phyloP scores from a whole-genome alignment of 2,888 invertebrate genomes.

The Apamea monoglypha region DNA sequence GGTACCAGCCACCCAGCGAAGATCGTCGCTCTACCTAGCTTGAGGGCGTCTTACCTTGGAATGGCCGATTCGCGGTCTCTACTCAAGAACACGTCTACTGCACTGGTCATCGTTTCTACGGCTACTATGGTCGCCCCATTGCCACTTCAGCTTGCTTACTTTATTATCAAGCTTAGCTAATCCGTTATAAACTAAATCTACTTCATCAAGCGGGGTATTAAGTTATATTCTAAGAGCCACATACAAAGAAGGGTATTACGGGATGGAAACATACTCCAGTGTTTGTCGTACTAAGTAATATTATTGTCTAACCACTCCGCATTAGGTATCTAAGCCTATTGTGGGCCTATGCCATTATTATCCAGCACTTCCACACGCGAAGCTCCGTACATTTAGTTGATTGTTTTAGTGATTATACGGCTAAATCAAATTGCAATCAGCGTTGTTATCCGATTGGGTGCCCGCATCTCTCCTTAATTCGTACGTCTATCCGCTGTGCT shows the following conservation, averaged over 20 bases:
- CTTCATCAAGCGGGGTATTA: slow-evolving; percentile 13
- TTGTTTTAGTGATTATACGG: slow-evolving; percentile 71
- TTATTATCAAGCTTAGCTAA: neutral
- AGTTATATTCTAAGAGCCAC: slow-evolving; percentile 35
- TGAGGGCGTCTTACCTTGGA: neutral
- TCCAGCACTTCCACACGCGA: slow-evolving; percentile 47
- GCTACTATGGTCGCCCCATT: too few species aligned
- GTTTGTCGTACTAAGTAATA: slow-evolving; percentile 61
- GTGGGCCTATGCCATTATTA: slow-evolving; percentile 52
- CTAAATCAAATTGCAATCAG: slow-evolving; percentile 73
- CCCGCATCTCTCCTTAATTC: slow-evolving; percentile 61
- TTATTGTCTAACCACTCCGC: slow-evolving; percentile 59
- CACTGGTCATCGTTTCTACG: neutral
- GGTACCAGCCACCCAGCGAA: neutral
- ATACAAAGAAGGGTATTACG: slow-evolving; percentile 43
- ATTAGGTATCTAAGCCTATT: slow-evolving; percentile 60
- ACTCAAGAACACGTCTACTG: neutral
- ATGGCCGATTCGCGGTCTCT: neutral
- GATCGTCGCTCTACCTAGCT: neutral
- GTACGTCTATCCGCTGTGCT: slow-evolving; percentile 44
- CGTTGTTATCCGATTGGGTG: slow-evolving; percentile 66
- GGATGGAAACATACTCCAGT: slow-evolving; percentile 32
- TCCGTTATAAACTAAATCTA: slow-evolving; percentile 1
- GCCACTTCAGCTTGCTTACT: neutral
- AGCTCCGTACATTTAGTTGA: slow-evolving; percentile 64